Base-by-base conservation (phyloP, 2,797 vertebrate genomes). In the Acrocephalus scirpaceus region DNA sequence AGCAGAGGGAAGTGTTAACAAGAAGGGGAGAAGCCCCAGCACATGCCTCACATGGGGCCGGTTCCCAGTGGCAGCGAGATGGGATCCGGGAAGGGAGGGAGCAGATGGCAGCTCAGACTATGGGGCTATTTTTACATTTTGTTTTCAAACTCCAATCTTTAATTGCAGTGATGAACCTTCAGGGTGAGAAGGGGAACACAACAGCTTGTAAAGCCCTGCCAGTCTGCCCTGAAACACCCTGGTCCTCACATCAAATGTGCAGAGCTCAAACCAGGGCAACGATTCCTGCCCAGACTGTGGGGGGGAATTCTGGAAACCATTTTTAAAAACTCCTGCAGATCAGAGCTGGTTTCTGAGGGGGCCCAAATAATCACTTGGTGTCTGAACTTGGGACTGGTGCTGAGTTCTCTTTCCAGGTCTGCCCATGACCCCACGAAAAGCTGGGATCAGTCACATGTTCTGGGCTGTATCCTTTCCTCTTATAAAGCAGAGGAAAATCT, bases 31-130 rank as follows among this genome's bases (percentile, higher is more conserved):
- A 70, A 60, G 2, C 16, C 53, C 66, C 34, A 51, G 67, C 19
- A 10, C 0, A 2, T 4, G 36, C 36, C 51, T 29, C 29, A 3
- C 1, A 3, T 0, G 6, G 29, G 47, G 48, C 38, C 8, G 2
- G 72, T 1, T 67, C 77, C 74, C 72, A 16, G 38, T 0, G 58
- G 72, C 78, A 62, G 53, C 0, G 1, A 76, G 64, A 34, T 9
- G 65, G 90, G 80, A n/a, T 3, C 5, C 0, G 5, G 56, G 30
- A 26, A n/a, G 21, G 83, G 73, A 79, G 19, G 85, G 34, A 77
- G 64, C 66, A 87, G 83, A 36, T 9, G 58, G 74, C 40, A 75
- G 32, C 36, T 56, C 19, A 47, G 51, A 25, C 23, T 2, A 3
- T 0, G 8, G n/a, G 75, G 61, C 14, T 65, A 3, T 38, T 74